Percentiles rank a stretch among this genome's conserved stretches.
These are phyloP conservation scores for Trissolcus japonicus DNA, from an alignment of 2,888 invertebrate species.

Conservation along the genomic window DNA sequence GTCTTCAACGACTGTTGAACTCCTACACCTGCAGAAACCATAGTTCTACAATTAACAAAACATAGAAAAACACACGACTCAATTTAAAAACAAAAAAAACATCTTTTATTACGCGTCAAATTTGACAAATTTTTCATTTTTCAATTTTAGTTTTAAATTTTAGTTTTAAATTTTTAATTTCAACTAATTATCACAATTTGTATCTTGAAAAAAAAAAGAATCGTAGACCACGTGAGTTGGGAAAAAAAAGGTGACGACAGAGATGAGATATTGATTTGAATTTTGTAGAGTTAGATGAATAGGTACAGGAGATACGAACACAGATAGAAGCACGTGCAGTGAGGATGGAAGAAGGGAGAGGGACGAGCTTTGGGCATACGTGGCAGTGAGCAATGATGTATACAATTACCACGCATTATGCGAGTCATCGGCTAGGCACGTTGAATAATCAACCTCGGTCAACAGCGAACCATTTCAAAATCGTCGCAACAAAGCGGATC, in stretches of 20 bases:
- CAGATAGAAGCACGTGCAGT: background rate
- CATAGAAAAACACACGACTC: too few relatives aligned
- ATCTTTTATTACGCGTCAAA: too few relatives aligned
- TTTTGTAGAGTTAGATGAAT: constrained; percentile 22
- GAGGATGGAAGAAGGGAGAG: constrained; percentile 41
- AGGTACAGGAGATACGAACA: constrained; percentile 5
- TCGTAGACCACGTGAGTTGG: background rate
- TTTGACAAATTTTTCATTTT: too few relatives aligned
- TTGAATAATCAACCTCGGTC: constrained; percentile 54
- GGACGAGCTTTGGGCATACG: constrained; percentile 58
- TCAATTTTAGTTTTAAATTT: too few relatives aligned
- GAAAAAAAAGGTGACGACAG: background rate
- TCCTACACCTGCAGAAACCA: constrained; percentile 1
- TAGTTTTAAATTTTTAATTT: too few relatives aligned
- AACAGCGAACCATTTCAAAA: constrained; percentile 41
- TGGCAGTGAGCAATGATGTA: constrained; percentile 65
- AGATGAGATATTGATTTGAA: constrained; percentile 18
- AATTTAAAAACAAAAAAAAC: too few relatives aligned
- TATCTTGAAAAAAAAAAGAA: background rate
- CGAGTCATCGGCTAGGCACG: constrained; percentile 61
- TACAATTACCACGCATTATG: constrained; percentile 61
- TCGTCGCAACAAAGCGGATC: too few relatives aligned
- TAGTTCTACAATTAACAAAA: background rate
- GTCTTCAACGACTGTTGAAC: constrained; percentile 18
- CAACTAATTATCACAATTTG: too few relatives aligned